phyloP scores from a whole-genome alignment of 2,113 vertebrate species.

The Megaleporinus macrocephalus region DNA sequence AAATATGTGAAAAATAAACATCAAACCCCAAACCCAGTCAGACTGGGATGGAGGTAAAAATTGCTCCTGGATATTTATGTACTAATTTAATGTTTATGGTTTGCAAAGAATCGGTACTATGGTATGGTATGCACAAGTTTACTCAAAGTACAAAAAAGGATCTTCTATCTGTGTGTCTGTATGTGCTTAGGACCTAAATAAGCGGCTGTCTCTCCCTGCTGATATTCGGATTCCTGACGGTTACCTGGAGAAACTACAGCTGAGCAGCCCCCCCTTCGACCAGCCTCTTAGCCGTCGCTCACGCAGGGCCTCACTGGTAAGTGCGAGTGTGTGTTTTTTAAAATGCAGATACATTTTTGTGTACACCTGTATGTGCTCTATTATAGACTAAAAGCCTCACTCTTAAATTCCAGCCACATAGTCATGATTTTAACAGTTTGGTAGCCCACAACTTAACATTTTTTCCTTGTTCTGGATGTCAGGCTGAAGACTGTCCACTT shows the following conservation, averaged over 20 bases:
- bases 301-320: constrained; percentile 93
- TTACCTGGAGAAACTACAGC: constrained; percentile 95
- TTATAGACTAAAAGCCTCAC: background rate
- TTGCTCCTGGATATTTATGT: constrained; percentile 17
- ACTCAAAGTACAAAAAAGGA: background rate
- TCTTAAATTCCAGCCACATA: background rate
- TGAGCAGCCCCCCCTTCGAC: constrained; percentile 94
- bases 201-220: constrained; percentile 94
- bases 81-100: constrained; percentile 1
- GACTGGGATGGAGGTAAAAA: background rate
- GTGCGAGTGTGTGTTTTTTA: constrained; percentile 56
- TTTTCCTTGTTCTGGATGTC: no score
- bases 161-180: constrained; percentile 17
- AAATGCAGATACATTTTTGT: background rate
- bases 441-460: no score
- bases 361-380: constrained; percentile 46
- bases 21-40: background rate
- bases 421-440: no score
- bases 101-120: background rate
- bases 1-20: no score
- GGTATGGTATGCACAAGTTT: constrained; percentile 1
- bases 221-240: constrained; percentile 98
- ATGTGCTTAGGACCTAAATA: constrained; percentile 91
- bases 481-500: no score
- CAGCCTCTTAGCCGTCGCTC: constrained; percentile 96